A percentile compares a stretch with the other conserved stretches of the same genome.
Conservation (phyloP, 2,797 vertebrate genomes). For the Gymnothorax reevesii region DNA sequence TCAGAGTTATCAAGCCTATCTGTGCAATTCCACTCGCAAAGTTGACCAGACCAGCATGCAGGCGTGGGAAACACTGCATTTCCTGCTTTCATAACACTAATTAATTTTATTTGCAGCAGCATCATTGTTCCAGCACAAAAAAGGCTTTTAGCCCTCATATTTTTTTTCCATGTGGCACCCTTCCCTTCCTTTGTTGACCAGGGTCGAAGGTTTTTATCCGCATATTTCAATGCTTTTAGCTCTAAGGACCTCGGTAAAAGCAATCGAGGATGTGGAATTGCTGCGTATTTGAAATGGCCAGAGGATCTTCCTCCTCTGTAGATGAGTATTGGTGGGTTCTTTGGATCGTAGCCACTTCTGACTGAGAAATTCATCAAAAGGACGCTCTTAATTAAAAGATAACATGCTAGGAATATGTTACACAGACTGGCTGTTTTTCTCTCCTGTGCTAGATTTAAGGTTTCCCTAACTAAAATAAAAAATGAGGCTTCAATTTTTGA, state of each 20-base stretch:
- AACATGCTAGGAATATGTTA: background rate
- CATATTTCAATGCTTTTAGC: background rate
- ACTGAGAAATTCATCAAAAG: background rate
- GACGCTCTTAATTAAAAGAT: slow-evolving; percentile 1
- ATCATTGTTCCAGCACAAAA: background rate
- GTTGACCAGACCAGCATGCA: no score
- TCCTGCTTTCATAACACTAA: no score
- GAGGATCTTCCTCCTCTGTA: background rate
- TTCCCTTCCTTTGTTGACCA: background rate
- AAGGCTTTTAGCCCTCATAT: background rate
- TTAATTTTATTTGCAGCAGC: no score
- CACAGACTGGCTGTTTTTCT: background rate
- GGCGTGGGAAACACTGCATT: no score
- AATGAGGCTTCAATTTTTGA: background rate
- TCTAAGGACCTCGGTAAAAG: background rate
- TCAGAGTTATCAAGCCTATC: no score
- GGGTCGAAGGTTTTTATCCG: no score
- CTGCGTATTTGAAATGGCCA: background rate
- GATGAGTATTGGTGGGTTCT: background rate
- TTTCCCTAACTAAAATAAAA: background rate
- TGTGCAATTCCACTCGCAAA: no score
- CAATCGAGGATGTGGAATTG: background rate
- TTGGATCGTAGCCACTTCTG: background rate
- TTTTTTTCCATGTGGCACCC: background rate
- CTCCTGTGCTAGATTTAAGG: background rate